Evolutionary conservation across 2,113 vertebrate genomes (phyloP).

Genomic region (Esox niger): DNA sequence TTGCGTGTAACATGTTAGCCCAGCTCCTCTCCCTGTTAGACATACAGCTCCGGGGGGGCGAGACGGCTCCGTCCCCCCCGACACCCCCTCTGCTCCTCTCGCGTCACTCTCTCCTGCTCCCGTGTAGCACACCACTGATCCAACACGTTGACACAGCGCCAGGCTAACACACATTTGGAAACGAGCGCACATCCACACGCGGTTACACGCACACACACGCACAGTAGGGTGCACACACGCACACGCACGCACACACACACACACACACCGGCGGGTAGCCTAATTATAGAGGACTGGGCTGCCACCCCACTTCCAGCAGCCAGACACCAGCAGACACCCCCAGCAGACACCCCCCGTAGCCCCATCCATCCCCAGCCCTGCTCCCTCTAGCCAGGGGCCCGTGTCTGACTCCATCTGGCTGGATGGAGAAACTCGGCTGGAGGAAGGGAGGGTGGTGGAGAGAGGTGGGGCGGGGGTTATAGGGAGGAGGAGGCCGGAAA

Average conservation of each 20-base stretch:
- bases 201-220: neutral
- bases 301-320: conserved; percentile 1
- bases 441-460: neutral
- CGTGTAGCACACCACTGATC: neutral
- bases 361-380: neutral
- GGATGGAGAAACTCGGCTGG: neutral
- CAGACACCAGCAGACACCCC: conserved; percentile 3
- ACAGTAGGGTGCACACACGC: neutral
- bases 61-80: neutral
- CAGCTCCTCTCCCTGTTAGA: conserved; percentile 9
- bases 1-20: conserved; percentile 8
- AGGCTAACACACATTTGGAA: neutral
- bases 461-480: neutral
- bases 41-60: neutral
- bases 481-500: too few species aligned
- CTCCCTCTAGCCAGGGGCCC: neutral
- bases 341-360: neutral
- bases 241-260: neutral
- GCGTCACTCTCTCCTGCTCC: too few species aligned
- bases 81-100: conserved; percentile 1
- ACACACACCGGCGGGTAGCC: conserved; percentile 6
- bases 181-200: neutral
- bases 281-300: conserved; percentile 12
- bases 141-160: neutral
- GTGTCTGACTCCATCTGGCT: conserved; percentile 10